phyloP scores from a whole-genome alignment of 1,140 invertebrate species.

The Lysiphlebus fabarum region DNA sequence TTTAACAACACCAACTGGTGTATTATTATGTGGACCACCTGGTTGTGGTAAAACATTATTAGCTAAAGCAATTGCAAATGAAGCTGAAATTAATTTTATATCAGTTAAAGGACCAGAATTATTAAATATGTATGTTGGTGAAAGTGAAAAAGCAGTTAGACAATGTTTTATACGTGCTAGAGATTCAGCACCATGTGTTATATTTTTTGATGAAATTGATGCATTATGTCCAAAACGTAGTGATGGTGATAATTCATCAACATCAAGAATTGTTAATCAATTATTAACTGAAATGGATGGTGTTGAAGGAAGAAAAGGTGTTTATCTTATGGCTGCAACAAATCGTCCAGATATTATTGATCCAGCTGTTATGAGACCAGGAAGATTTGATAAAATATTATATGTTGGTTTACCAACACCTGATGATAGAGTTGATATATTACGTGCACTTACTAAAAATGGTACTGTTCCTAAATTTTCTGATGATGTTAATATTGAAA shows the following conservation, averaged over 20 bases:
- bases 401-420: slow-evolving; percentile 88
- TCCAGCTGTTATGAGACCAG: slow-evolving; percentile 90
- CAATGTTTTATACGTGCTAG: slow-evolving; percentile 90
- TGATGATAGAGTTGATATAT: slow-evolving; percentile 81
- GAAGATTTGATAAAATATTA: slow-evolving; percentile 88
- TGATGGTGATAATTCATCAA: slow-evolving; percentile 68
- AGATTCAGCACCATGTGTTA: slow-evolving; percentile 95
- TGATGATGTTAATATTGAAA: slow-evolving; percentile 73
- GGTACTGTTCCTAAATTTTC: slow-evolving; percentile 73
- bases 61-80: slow-evolving; percentile 93
- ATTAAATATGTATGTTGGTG: slow-evolving; percentile 98
- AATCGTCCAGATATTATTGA: slow-evolving; percentile 97
- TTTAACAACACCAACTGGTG: slow-evolving; percentile 76
- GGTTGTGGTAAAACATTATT: slow-evolving; percentile 89
- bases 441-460: slow-evolving; percentile 87
- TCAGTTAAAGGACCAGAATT: slow-evolving; percentile 96
- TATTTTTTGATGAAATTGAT: slow-evolving; percentile 99
- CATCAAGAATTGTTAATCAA: slow-evolving; percentile 90
- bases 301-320: slow-evolving; percentile 81
- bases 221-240: slow-evolving; percentile 89
- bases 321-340: slow-evolving; percentile 93
- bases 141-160: slow-evolving; percentile 94
- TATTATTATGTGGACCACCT: slow-evolving; percentile 92
- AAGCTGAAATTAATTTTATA: slow-evolving; percentile 95
- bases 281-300: slow-evolving; percentile 99